phyloP scores from a whole-genome alignment of 35 echinoderm and acorn worm species.

The Heliocidaris erythrogramma region DNA sequence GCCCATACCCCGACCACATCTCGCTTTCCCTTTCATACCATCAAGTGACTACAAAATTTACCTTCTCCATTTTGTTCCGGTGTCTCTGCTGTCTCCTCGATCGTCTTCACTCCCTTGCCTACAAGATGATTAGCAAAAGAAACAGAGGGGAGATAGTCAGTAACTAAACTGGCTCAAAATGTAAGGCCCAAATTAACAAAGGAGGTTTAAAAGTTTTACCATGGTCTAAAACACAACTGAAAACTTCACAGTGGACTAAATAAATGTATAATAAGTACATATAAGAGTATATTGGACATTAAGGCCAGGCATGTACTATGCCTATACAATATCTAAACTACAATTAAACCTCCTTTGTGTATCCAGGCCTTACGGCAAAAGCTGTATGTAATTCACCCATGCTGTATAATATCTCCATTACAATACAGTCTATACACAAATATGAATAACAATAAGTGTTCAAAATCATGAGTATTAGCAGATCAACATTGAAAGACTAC shows the following conservation, averaged over 20 bases:
- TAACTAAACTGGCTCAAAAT: neutral
- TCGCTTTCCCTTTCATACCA: neutral
- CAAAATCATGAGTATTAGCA: too few species aligned
- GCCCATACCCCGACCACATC: neutral
- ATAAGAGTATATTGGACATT: too few species aligned
- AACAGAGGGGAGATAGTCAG: neutral
- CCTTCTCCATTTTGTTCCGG: slow-evolving; percentile 15
- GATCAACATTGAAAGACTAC: neutral
- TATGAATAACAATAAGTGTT: neutral
- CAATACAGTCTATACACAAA: neutral
- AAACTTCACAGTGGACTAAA: too few species aligned
- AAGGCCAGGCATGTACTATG: too few species aligned
- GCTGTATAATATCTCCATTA: neutral
- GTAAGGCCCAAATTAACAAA: neutral
- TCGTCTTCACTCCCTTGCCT: slow-evolving; percentile 35
- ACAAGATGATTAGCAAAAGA: neutral
- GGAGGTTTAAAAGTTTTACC: too few species aligned
- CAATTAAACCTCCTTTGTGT: too few species aligned
- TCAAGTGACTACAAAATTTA: neutral
- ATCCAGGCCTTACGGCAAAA: too few species aligned
- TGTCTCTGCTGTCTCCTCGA: slow-evolving; percentile 14
- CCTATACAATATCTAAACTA: too few species aligned
- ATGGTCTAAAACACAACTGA: too few species aligned
- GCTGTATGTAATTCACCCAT: neutral
- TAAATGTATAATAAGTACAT: too few species aligned